These are phyloP conservation scores for Philereme transversata DNA, from an alignment of 2,888 invertebrate genomes.

Conservation along the genomic window DNA sequence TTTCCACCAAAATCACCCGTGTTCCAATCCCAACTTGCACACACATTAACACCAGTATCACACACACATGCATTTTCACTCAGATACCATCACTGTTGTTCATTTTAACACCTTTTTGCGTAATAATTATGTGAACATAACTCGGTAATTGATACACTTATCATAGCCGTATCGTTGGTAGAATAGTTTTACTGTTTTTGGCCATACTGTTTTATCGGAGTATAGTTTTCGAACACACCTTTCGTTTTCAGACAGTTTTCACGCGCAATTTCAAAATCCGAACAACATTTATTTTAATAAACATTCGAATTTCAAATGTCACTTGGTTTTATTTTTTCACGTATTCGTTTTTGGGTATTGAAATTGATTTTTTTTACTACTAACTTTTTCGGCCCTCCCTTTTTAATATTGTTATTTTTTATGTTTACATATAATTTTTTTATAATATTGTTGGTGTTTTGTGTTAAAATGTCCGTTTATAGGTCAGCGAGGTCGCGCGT, in stretches of 20 bases:
- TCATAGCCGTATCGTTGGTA: conserved; percentile 9
- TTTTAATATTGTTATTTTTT: neutral
- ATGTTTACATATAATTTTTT: conserved; percentile 4
- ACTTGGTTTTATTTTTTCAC: neutral
- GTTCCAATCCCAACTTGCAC: conserved; percentile 62
- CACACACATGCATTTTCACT: conserved; percentile 71
- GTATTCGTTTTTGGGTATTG: too few species aligned
- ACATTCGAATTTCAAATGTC: neutral
- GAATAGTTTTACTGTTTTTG: conserved; percentile 1
- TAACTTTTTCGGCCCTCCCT: neutral
- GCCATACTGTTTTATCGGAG: neutral
- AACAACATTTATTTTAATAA: neutral
- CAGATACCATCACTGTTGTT: conserved; percentile 44
- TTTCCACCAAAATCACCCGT: conserved; percentile 75
- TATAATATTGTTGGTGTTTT: conserved; percentile 17
- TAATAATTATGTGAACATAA: conserved; percentile 17
- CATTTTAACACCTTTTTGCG: conserved; percentile 25
- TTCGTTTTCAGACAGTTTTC: conserved; percentile 7
- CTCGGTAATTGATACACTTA: conserved; percentile 7
- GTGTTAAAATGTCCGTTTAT: conserved; percentile 40
- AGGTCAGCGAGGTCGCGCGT: conserved; percentile 72
- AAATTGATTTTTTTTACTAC: neutral
- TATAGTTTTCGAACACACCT: conserved; percentile 9
- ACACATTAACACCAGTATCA: conserved; percentile 54
- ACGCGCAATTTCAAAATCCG: conserved; percentile 3